These are phyloP conservation scores for human DNA, from an alignment of 2,113 vertebrate genomes.

Conservation along the genomic window DNA sequence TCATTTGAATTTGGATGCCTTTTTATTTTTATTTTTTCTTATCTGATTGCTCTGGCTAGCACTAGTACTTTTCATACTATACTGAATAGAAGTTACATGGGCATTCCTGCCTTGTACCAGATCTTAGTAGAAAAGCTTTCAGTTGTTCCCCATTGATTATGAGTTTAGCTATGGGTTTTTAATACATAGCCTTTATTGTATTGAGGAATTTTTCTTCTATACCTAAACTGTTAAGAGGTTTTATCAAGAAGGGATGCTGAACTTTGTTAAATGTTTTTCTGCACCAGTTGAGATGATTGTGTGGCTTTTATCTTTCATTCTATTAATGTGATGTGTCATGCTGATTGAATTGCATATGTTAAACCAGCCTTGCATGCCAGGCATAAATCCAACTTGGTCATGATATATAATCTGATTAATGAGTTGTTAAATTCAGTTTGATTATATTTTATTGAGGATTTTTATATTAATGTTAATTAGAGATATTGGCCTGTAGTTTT, in stretches of 20 bases:
- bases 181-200: neutral
- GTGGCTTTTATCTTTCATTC: neutral
- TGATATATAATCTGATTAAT: neutral
- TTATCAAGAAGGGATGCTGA: neutral
- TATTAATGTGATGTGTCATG: neutral
- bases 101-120: neutral
- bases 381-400: neutral
- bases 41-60: neutral
- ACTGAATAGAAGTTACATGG: neutral
- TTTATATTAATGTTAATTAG: neutral
- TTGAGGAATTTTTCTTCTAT: neutral
- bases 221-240: neutral
- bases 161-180: neutral
- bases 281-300: neutral
- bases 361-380: neutral
- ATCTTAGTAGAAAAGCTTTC: neutral
- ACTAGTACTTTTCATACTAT: neutral
- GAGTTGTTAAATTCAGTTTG: neutral
- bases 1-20: neutral
- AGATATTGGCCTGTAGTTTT: neutral
- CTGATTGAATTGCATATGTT: neutral
- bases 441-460: neutral
- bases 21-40: neutral
- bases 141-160: neutral
- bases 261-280: neutral